These are phyloP conservation scores for Prinia subflava DNA, from an alignment of 2,113 vertebrate species.

Conservation along the genomic window DNA sequence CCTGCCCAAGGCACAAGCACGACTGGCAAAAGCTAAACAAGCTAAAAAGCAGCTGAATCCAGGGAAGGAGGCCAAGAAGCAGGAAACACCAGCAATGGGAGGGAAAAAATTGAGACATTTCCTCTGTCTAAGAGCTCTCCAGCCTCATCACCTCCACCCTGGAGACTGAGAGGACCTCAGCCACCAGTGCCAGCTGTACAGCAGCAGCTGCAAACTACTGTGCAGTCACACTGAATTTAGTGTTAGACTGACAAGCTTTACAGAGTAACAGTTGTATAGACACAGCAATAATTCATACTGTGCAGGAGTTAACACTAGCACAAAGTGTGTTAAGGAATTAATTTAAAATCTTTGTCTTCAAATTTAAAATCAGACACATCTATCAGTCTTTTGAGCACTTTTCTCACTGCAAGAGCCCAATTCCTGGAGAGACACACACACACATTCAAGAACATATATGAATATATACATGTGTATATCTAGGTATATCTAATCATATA, in stretches of 20 bases:
- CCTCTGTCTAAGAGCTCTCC: background rate
- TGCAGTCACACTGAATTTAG: background rate
- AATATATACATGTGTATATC: too few relatives aligned
- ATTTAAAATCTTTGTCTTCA: background rate
- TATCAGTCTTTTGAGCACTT: background rate
- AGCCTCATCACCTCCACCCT: background rate
- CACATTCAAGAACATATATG: fast-evolving
- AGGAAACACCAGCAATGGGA: background rate
- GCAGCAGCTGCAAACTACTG: background rate
- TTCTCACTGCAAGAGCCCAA: background rate
- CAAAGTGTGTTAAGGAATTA: background rate
- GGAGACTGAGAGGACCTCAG: fast-evolving
- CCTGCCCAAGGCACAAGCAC: background rate
- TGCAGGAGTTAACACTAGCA: background rate
- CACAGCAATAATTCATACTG: background rate
- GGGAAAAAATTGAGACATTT: background rate
- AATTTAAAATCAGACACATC: background rate
- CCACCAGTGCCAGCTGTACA: background rate
- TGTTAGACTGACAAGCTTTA: background rate
- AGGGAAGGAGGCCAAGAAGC: background rate
- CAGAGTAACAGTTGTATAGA: background rate
- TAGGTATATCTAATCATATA: background rate
- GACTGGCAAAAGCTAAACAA: background rate
- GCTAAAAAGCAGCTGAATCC: background rate
- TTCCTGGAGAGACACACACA: background rate